Conservation (phyloP, 2,797 vertebrate species). For the Dipus sagitta region DNA sequence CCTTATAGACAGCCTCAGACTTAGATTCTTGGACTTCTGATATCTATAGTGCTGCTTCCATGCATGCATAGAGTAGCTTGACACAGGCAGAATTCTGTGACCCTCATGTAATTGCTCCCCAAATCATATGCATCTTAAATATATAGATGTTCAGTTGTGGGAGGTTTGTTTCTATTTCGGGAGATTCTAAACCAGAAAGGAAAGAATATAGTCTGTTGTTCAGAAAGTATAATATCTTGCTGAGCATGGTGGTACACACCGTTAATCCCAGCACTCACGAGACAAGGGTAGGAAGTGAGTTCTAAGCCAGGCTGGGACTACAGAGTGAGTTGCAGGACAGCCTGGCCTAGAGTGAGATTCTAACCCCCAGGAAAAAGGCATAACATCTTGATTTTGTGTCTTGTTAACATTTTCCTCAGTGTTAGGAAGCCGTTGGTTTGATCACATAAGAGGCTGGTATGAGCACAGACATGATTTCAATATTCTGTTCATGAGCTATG, state of each 20-base stretch:
- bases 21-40: background rate
- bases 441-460: conserved; percentile 87
- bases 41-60: background rate
- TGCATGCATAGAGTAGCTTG: background rate
- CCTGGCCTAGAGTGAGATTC: no score
- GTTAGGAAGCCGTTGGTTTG: conserved; percentile 83
- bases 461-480: conserved; percentile 87
- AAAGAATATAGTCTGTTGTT: background rate
- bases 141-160: background rate
- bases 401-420: conserved; percentile 69
- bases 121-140: background rate
- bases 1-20: background rate
- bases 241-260: no score
- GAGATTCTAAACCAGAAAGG: background rate
- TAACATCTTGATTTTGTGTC: background rate
- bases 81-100: background rate
- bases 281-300: no score
- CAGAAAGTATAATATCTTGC: no score
- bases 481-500: conserved; percentile 88
- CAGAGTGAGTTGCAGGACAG: no score
- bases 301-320: no score
- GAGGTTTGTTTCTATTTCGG: background rate
- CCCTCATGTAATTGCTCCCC: background rate
- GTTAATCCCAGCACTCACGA: no score
- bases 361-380: no score